Evolutionary conservation across 2,888 invertebrate genomes (phyloP), one percentile per base, ranked within the genome.

Genomic region (Cyaniris semiargus): DNA sequence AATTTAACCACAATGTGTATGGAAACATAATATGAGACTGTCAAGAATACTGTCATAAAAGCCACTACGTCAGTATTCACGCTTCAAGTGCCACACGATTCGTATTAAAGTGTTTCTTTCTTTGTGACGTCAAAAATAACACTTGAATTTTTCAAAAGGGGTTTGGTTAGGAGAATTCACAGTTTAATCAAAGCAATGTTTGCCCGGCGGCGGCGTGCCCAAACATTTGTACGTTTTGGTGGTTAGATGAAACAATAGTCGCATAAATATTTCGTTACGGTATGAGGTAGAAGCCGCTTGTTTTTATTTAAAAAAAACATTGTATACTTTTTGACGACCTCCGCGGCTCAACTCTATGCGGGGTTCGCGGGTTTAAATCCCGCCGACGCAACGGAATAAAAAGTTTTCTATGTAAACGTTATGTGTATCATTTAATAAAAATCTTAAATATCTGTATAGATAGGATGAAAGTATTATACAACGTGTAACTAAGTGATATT

Each of bases 101-200:
- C 71, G 71, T 71, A 38, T 71, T 38, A 71, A 71, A 71, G 34
- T 38, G 71, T 21, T 38, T 71, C 21, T 38, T 34, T 71, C 71
- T 21, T 21, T 72, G 44, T 23, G 48, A 38, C 44, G 72, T 72
- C 72, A 72, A 53, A 74, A 74, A 74, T 48, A 48, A 74, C 74
- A 74, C 48, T 74, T 74, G 74, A 74, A 74, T 74, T 74, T 74
- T 23, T 48, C 23, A 48, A 48, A 74, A 53, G 48, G 4, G 74
- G 44, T 48, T 23, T 18, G 27, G 48, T 53, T 18, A 53, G 23
- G 53, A 74, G 53, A 74, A 74, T 48, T 48, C 74, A 27, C 74
- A 74, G 48, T 74, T 74, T 48, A 74, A 74, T 74, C 74, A 74
- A 74, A 53, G 53, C 74, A 53, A 53, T 53, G 74, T 74, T 74